Evolutionary conservation across 37 sponge, comb jelly and placozoan genomes (phyloP), one percentile per base, ranked within the genome.

Genomic region (Chondrilla cf. caribensis): DNA sequence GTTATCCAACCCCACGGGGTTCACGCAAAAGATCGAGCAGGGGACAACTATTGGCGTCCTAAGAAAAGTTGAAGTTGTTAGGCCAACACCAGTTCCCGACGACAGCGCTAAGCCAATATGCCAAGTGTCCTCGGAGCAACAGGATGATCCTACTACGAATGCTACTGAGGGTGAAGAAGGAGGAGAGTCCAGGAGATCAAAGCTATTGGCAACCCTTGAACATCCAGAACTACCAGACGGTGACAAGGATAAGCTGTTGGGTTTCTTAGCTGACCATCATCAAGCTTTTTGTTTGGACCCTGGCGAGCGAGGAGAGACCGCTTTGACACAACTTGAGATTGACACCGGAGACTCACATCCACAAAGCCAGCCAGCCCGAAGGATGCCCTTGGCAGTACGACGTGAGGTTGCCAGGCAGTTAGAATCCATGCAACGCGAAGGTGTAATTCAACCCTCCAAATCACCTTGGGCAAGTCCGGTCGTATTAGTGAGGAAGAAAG

Each of bases 301-400:
- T 29, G 75, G 33, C 3, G 86, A 86, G 37, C 43, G 76, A 1
- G 86, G 89, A 60, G 86, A 89, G 44, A 77, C 85, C n/a, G 68
- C 80, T 28, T n/a, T 85, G 65, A 86, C 77, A n/a, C 65, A 84
- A 57, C 57, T 84, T 18, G 40, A 42, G 43, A 85, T 82, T 25
- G 44, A 82, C 33, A 85, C 86, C 15, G 86, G 90, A n/a, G 83
- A 85, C 40, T 54, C 82, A 24, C 32, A n/a, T 5, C 90, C 86
- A 58, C 85, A 58, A 36, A 71, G 41, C 39, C 86, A 85, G 42
- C 65, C 73, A 32, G 47, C 54, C 3, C 42, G 78, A 14, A 17
- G 67, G 32, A 81, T 81, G 83, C 83, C 87, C 17, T 82, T 68
- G 32, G 66, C 58, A 14, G 88, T 59, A 18, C 54, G 83, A 5